Evolutionary conservation across 1,140 invertebrate genomes (phyloP), one percentile per base, ranked within the genome.

Genomic region (Cherax quadricarinatus): DNA sequence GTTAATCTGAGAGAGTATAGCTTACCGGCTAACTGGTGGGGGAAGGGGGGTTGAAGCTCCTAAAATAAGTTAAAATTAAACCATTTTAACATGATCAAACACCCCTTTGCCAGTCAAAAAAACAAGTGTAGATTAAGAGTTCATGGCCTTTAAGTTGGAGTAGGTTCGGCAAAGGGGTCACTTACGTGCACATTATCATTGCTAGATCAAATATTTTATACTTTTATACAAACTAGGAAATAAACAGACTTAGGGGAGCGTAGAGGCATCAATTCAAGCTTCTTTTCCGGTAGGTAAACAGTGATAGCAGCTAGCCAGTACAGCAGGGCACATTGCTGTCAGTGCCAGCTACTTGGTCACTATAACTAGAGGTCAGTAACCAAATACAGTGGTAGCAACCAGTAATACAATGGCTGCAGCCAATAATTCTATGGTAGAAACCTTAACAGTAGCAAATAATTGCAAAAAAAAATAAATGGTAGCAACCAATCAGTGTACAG

Each of bases 191-290:
- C 66, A 73, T 48, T 53, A 90, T 91, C 85, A 81, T 81, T 30
- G 84, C 57, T 86, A 91, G 90, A 91, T 82, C 90, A 91, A 75
- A 86, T 87, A 49, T 90, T 91, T 91, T 91, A 86, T 91, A 91
- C 90, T 91, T 91, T 91, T 91, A 91, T 91, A 91, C 90, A 86
- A 57, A 80, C 85, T 91, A 91, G 90, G 80, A 82, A 53, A 41
- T 83, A 48, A 81, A 7, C 75, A 86, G 18, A 24, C 51, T 49
- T 91, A 91, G 90, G 85, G 78, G 84, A 81, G 53, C 9, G 57
- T 78, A 79, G 73, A 16, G 78, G 73, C 78, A 79, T 30, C 70
- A 75, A 30, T 5, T 4, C 24, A 24, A 75, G 70, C 70, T 75
- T 75, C n/a, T 75, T 75, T 75, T 75, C 70, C 10, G 70, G 70